Base-by-base conservation (phyloP, 2,113 vertebrate species). In the Vanacampus margaritifer region DNA sequence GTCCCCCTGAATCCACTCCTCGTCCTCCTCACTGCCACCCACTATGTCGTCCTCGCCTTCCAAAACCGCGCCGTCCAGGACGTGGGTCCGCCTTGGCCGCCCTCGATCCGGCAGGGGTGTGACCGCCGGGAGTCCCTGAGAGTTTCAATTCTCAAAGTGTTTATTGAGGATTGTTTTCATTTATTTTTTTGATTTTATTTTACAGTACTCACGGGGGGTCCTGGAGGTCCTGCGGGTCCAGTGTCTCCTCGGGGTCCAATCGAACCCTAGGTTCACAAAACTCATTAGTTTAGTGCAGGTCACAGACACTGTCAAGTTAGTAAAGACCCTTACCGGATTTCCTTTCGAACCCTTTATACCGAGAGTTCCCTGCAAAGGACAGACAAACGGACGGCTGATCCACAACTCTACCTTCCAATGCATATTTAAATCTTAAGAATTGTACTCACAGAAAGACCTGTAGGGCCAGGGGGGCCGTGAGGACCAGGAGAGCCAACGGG, bases 211-310 rank as follows among this genome's bases (percentile, higher is more conserved):
- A 99, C 97, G 3, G 96, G 95, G 37, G 88, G 91, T 13, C 97
- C 97, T 14, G 97, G 95, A 11, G 89, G 93, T 1, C 97, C 97
- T 9, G 90, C 91, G 45, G 94, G 91, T 13, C 97, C 97, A 0
- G 75, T 73, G 87, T 99, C 97, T 75, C 97, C 97, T 88, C 94
- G 94, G 0, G 94, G 93, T 87, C 97, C 97, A 5, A 94, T 94
- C 0, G 94, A 94, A 73, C 96, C 97, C 97, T 99, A 46, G 61
- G 77, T 23, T 8, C 32, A 66, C 23, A 69, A 43, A 68, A 12
- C 58, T 5, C 24, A 23, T 50, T 21, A 45, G 23, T 23, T 19
- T 19, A 61, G 37, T 70, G 2, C 54, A 11, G 23, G 21, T 5
- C 7, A 6, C n/a, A 35, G 50, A 63, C 0, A 41, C 5, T 39